phyloP scores from a whole-genome alignment of 37 sponge, comb jelly and placozoan species.

The Beroe forskalii region DNA sequence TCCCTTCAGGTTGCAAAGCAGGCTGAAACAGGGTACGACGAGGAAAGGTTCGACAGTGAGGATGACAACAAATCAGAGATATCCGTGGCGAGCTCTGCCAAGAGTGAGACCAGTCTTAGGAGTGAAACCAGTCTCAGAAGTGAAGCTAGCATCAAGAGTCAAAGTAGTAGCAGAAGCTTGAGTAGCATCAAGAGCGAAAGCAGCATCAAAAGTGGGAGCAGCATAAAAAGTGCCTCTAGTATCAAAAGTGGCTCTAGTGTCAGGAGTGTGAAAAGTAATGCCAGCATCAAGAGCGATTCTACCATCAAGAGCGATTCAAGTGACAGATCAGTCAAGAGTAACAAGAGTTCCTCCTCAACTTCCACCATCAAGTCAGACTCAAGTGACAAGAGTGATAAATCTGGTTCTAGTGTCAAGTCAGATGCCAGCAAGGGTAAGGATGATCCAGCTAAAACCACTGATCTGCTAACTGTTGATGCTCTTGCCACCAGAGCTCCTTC shows the following conservation, averaged over 20 bases:
- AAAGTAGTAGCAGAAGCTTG: background rate
- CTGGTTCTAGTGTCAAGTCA: background rate
- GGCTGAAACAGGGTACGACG: background rate
- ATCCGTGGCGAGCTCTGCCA: background rate
- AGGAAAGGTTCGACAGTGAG: constrained; percentile 6
- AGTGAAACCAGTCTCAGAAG: constrained; percentile 26
- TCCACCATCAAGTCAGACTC: background rate
- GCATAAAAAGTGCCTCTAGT: background rate
- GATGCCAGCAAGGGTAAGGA: background rate
- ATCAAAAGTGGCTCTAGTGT: background rate
- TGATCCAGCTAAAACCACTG: background rate
- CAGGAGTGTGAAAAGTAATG: background rate
- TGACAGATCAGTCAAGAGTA: background rate
- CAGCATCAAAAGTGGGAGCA: background rate
- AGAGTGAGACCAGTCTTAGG: constrained; percentile 15
- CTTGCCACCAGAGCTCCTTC: background rate
- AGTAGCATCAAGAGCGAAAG: background rate
- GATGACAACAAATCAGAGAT: constrained; percentile 25
- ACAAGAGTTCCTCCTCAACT: background rate
- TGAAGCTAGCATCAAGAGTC: background rate
- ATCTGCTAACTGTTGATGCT: background rate
- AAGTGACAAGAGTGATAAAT: background rate
- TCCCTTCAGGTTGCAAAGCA: background rate
- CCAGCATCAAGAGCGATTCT: background rate
- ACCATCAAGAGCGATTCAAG: background rate